Percentiles rank a stretch among this genome's conserved stretches.
These are phyloP conservation scores for Aphelinus certus DNA, from an alignment of 1,140 invertebrate species.

Conservation along the genomic window DNA sequence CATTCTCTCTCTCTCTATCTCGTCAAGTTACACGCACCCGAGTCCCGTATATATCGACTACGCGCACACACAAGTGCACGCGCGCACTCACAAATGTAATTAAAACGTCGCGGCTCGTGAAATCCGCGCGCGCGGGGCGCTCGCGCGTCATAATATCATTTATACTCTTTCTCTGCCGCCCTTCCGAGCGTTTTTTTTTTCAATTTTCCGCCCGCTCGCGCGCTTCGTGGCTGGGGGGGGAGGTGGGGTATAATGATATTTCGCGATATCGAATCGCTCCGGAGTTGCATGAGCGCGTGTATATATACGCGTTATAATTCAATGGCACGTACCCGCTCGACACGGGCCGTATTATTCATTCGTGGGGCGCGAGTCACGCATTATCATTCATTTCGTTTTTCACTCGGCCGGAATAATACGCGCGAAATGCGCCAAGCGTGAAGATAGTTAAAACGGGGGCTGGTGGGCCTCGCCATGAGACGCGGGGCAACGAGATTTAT, in stretches of 20 bases:
- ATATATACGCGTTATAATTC: not conserved
- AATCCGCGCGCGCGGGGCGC: not conserved
- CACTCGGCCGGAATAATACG: constrained; percentile 11
- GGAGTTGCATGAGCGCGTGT: too few relatives aligned
- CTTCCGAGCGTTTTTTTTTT: too few relatives aligned
- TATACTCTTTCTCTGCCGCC: too few relatives aligned
- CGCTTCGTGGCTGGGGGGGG: not conserved
- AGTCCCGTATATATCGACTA: not conserved
- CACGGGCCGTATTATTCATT: constrained; percentile 21
- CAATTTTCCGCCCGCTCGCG: too few relatives aligned
- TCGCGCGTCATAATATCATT: too few relatives aligned
- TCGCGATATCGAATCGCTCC: too few relatives aligned
- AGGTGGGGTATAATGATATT: too few relatives aligned
- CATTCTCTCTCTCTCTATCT: too few relatives aligned
- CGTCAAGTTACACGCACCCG: not conserved
- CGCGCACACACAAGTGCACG: not conserved
- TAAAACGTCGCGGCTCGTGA: not conserved
- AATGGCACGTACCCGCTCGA: not conserved
- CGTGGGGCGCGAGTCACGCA: not conserved
- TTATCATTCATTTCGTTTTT: constrained; percentile 28
- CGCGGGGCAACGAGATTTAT: too few relatives aligned
- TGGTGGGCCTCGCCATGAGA: too few relatives aligned
- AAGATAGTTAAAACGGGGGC: not conserved
- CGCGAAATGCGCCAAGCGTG: not conserved
- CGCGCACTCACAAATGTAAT: not conserved